These are phyloP conservation scores for Eurystomus glaucurus DNA, from an alignment of 2,797 vertebrate genomes.

Conservation along the genomic window DNA sequence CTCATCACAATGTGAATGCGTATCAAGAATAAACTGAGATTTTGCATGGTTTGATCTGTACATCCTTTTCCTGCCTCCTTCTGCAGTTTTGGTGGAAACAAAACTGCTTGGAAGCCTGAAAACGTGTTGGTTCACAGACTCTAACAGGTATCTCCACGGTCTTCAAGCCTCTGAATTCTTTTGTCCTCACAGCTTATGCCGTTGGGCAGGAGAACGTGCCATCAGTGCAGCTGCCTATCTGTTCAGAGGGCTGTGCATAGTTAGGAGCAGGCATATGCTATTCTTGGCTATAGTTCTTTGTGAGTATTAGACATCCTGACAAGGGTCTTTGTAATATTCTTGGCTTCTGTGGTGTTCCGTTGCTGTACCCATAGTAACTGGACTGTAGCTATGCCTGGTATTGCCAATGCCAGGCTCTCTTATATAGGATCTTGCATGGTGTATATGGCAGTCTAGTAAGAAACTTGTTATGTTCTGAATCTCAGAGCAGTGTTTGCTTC, in stretches of 20 bases:
- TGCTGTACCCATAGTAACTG: not conserved
- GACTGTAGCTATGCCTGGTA: not conserved
- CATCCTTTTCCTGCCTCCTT: not conserved
- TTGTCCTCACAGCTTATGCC: not conserved
- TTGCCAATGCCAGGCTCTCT: not conserved
- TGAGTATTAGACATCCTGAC: conserved; percentile 13
- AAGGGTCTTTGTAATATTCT: conserved; percentile 10
- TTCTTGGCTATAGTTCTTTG: not conserved
- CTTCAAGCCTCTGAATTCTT: not conserved
- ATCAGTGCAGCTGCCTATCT: not conserved
- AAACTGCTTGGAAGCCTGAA: not conserved
- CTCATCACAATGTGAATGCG: not conserved
- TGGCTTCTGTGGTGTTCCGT: not conserved
- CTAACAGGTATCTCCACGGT: not conserved
- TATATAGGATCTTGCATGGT: not conserved
- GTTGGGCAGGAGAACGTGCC: not conserved
- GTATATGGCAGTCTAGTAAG: not conserved
- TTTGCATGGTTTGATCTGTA: not conserved
- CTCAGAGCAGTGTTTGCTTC: not conserved
- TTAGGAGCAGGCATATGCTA: not conserved
- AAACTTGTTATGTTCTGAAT: not conserved
- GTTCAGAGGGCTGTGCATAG: not conserved
- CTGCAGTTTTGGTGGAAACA: not conserved
- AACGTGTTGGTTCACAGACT: not conserved
- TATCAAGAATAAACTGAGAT: not conserved